Percentiles rank a stretch among this genome's conserved stretches.
These are phyloP conservation scores for Tenodera sinensis DNA, from an alignment of 2,888 invertebrate species.

Conservation along the genomic window DNA sequence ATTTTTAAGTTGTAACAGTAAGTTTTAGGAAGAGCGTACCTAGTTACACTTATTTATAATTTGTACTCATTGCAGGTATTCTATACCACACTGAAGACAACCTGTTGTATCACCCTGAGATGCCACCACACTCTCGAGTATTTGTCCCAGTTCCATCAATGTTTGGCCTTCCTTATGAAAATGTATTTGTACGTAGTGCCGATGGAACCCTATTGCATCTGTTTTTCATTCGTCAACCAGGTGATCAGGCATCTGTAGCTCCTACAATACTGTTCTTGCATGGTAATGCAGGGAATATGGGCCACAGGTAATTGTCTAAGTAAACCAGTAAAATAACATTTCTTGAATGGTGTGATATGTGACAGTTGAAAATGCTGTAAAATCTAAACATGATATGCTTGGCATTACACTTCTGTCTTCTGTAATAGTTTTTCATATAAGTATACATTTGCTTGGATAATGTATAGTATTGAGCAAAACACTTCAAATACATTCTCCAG, in stretches of 20 bases:
- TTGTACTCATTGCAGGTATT: slow-evolving; percentile 55
- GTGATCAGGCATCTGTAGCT: slow-evolving; percentile 61
- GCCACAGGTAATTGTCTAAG: slow-evolving; percentile 63
- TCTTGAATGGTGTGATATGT: background rate
- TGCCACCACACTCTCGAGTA: slow-evolving; percentile 82
- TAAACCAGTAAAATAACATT: background rate
- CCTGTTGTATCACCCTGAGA: slow-evolving; percentile 83
- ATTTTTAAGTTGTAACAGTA: too few species aligned
- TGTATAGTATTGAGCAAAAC: too few species aligned
- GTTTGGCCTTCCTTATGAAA: slow-evolving; percentile 84
- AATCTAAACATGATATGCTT: background rate
- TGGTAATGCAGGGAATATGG: slow-evolving; percentile 97
- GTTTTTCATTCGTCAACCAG: slow-evolving; percentile 74
- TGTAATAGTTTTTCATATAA: too few species aligned
- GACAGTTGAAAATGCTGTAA: background rate
- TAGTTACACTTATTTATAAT: background rate
- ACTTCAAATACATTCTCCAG: too few species aligned
- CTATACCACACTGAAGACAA: slow-evolving; percentile 83
- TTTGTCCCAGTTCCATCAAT: slow-evolving; percentile 84
- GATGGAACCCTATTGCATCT: slow-evolving; percentile 78
- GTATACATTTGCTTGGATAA: too few species aligned
- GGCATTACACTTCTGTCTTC: background rate
- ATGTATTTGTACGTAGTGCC: slow-evolving; percentile 66
- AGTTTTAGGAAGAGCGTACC: too few species aligned
- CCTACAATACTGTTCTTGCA: slow-evolving; percentile 89